Evolutionary conservation across 1,140 invertebrate genomes (phyloP).

Genomic region (Eulimnadia texana): DNA sequence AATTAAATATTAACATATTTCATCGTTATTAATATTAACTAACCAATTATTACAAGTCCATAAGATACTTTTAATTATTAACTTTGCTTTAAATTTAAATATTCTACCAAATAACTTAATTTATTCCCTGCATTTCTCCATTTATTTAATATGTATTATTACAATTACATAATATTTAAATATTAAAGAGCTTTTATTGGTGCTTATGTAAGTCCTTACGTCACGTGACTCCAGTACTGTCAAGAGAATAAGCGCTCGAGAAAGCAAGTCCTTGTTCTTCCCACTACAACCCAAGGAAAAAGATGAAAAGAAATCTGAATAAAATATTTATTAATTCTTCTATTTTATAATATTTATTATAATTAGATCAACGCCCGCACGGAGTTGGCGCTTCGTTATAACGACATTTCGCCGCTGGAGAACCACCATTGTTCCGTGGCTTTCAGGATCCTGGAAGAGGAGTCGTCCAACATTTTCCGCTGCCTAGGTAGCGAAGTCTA

Average conservation of each 20-base stretch:
- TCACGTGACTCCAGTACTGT: background rate
- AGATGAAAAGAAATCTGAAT: too few relatives aligned
- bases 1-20: too few relatives aligned
- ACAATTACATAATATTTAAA: background rate
- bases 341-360: slow-evolving; percentile 7
- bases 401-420: slow-evolving; percentile 76
- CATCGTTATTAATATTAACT: background rate
- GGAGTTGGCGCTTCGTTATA: slow-evolving; percentile 68
- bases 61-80: background rate
- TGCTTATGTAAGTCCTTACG: background rate
- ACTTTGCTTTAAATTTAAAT: too few relatives aligned
- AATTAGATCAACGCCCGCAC: slow-evolving; percentile 63
- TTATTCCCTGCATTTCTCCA: background rate
- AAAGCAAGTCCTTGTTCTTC: too few relatives aligned
- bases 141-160: background rate
- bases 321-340: background rate
- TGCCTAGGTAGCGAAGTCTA: slow-evolving; percentile 47
- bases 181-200: too few relatives aligned
- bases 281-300: too few relatives aligned
- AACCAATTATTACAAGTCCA: background rate
- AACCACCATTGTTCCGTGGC: slow-evolving; percentile 81
- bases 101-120: background rate
- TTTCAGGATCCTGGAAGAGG: slow-evolving; percentile 59
- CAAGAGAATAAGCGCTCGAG: too few relatives aligned
- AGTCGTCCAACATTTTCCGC: slow-evolving; percentile 61